A percentile compares a stretch with the other conserved stretches of the same genome.
phyloP scores from a whole-genome alignment of 2,113 vertebrate genomes.

The Leptocoma aspasia region DNA sequence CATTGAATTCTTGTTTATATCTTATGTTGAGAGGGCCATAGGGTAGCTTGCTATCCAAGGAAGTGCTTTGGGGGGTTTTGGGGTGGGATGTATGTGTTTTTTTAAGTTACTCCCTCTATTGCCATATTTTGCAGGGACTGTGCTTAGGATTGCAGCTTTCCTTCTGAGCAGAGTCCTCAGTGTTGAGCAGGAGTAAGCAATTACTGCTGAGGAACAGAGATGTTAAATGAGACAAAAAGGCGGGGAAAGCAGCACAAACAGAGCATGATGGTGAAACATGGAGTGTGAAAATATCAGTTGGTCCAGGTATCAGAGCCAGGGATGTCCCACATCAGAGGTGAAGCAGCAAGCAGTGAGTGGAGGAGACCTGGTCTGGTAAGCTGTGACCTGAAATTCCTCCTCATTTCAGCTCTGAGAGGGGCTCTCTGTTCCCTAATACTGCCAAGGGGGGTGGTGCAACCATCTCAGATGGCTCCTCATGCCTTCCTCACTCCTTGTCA shows the following conservation, averaged over 20 bases:
- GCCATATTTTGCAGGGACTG: neutral
- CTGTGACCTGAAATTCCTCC: neutral
- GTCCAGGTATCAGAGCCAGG: neutral
- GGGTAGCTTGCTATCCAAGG: neutral
- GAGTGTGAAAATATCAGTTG: neutral
- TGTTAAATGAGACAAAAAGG: neutral
- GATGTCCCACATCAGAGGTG: neutral
- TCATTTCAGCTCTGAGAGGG: neutral
- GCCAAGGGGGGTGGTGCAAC: neutral
- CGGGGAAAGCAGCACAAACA: neutral
- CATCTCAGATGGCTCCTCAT: neutral
- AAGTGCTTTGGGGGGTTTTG: neutral
- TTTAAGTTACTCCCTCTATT: neutral
- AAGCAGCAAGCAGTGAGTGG: neutral
- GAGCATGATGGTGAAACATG: neutral
- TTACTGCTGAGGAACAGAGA: neutral
- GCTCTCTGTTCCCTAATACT: neutral
- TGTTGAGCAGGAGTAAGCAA: neutral
- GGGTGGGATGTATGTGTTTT: accelerated
- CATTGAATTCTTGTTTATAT: neutral
- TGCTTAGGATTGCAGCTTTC: neutral
- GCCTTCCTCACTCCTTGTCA: neutral
- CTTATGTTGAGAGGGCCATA: neutral
- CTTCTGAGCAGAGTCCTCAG: neutral
- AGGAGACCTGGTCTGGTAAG: neutral